Percentiles rank a stretch among this genome's conserved stretches.
These are phyloP conservation scores for crab-eating macaque (Macaca fascicularis) DNA, from an alignment of 2,113 vertebrate species.

Conservation along the genomic window T2T-MFA8v1.1 NC_088376.1:167726001-167726500, in stretches of 20 bases:
- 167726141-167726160: background rate
- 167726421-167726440: background rate
- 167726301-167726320: background rate
- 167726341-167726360: background rate
- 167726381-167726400: slow-evolving; percentile 13
- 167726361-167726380: slow-evolving; percentile 7
- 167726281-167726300: background rate
- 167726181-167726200: background rate
- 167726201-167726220: background rate
- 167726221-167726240: background rate
- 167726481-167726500: background rate
- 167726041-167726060: background rate
- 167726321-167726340: background rate
- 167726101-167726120: background rate
- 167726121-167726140: background rate
- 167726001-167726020: background rate
- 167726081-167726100: background rate
- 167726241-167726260: background rate
- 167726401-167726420: background rate
- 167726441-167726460: background rate
- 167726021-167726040: background rate
- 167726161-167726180: background rate
- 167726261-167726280: background rate
- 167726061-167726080: background rate
- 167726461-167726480: background rate